Base-by-base conservation (phyloP, 2,113 vertebrate species). In the Dissostichus mawsoni region DNA sequence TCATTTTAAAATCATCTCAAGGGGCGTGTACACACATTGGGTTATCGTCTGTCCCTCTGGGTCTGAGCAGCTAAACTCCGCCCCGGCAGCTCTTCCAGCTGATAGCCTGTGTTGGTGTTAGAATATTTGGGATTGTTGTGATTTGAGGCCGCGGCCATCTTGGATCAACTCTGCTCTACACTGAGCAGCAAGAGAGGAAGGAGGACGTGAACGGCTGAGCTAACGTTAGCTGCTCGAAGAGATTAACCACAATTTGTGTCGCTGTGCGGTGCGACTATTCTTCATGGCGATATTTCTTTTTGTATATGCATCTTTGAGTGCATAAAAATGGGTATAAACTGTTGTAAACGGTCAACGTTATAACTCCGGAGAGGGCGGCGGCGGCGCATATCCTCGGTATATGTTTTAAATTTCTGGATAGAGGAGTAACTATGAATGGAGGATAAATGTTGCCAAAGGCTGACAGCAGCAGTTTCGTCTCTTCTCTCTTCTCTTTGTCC, bases 371-470 rank as follows among this genome's bases (percentile, higher is more conserved):
- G 81, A 76, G 63, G 86, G 78, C 57, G 85, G 58, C 55, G 69
- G 69, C 78, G 74, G 74, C 64, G 86, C 76, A 73, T 64, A 86
- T 84, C 83, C 75, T 87, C 76, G 84, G 82, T 88, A 51, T 87
- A 81, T 91, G 16, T 65, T 74, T 92, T 77, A 63, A 33, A 8
- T 94, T 95, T 93, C 94, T 93, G 84, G 84, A 87, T 93, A 89
- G 90, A 89, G 95, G 92, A 95, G 94, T 90, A 95, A 97, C 95
- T 96, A 98, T 99, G 97, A 97, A 97, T 97, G 97, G 97, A 97
- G 98, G 97, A 98, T 98, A 99, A 98, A 99, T 98, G 98, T 97
- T 98, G 96, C 96, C 96, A 93, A 98, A 97, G 93, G 95, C 96
- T 93, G 96, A 97, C 96, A 96, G 96, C 96, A 96, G 97, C 92